Base-by-base conservation (phyloP, 2,797 vertebrate species). In the Protonibea diacanthus region DNA sequence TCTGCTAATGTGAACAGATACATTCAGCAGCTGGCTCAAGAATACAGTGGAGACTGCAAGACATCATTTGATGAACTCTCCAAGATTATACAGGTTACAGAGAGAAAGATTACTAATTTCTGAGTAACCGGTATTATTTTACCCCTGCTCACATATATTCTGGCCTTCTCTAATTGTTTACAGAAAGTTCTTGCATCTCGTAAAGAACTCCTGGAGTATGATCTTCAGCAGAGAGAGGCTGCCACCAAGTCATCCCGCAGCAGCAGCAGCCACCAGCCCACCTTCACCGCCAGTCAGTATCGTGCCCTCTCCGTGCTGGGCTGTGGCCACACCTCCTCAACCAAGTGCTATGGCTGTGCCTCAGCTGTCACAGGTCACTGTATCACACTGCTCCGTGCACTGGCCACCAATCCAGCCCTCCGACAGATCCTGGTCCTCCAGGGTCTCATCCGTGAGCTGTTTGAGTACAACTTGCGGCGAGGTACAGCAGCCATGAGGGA, bases 161-260 rank as follows among this genome's bases (percentile, higher is more conserved):
- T 49, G 15, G 5, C 13, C 20, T 21, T 60, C 56, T 62, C 5
- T 66, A 9, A 53, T 49, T 74, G 20, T 60, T 83, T 81, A 69
- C 91, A 99, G 98, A 99, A 99, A 97, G 98, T 99, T 11, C 97
- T 99, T 77, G 98, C 98, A 20, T 99, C 98, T 0, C 97, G 98
- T 17, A 99, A 99, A 92, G 98, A 99, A 78, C 96, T 99, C 45
- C 90, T 99, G 83, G 98, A 99, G 71, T 99, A 99, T 0, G 98
- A 99, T 82, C 95, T 99, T 5, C 98, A 99, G 86, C 98, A 99
- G 88, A 94, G 98, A 49, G 98, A 99, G 81, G 98, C 98, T 0
- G 98, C 98, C 60, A 99, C 97, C 0, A 98, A 97, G 82, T 99
- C 97, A 0, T 99, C 97, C 0, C 96, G 98, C n/a, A 97, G 94